Conservation (phyloP, 2,888 invertebrate genomes). For the Lucinisca nassula region DNA sequence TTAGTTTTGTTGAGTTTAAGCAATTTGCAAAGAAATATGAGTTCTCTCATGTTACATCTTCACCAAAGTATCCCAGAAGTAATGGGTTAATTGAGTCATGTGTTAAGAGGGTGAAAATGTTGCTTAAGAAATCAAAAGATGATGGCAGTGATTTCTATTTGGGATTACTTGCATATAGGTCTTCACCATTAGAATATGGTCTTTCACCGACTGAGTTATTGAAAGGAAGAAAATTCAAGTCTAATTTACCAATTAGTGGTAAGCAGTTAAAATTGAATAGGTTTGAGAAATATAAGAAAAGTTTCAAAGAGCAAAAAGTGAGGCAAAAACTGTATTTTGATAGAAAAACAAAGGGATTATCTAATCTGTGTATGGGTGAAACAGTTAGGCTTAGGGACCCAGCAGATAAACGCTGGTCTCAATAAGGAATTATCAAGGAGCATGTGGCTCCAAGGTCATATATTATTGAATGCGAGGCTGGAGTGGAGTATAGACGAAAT, state of each 20-base stretch:
- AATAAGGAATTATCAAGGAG: too few species aligned
- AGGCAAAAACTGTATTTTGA: not conserved
- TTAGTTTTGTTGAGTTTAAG: slow-evolving; percentile 10
- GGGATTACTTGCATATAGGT: not conserved
- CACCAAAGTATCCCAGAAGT: slow-evolving; percentile 1
- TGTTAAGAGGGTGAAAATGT: not conserved
- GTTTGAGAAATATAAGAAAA: not conserved
- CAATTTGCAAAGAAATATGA: slow-evolving; percentile 17
- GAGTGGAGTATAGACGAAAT: not conserved
- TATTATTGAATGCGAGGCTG: too few species aligned
- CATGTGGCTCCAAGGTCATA: not conserved
- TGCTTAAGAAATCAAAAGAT: not conserved
- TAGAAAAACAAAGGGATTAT: not conserved
- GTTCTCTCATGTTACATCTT: slow-evolving; percentile 11
- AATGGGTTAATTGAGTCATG: slow-evolving; percentile 16
- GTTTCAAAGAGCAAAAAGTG: not conserved
- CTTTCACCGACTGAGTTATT: not conserved
- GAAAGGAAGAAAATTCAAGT: not conserved
- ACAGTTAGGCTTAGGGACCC: not conserved
- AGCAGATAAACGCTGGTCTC: not conserved
- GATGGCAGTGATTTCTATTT: not conserved
- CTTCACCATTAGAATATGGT: slow-evolving; percentile 7
- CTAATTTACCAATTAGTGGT: not conserved
- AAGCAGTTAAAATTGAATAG: not conserved
- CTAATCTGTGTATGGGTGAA: not conserved